Percentiles rank a stretch among this genome's conserved stretches.
phyloP scores from a whole-genome alignment of 1,140 invertebrate genomes.

The Copidosoma floridanum region DNA sequence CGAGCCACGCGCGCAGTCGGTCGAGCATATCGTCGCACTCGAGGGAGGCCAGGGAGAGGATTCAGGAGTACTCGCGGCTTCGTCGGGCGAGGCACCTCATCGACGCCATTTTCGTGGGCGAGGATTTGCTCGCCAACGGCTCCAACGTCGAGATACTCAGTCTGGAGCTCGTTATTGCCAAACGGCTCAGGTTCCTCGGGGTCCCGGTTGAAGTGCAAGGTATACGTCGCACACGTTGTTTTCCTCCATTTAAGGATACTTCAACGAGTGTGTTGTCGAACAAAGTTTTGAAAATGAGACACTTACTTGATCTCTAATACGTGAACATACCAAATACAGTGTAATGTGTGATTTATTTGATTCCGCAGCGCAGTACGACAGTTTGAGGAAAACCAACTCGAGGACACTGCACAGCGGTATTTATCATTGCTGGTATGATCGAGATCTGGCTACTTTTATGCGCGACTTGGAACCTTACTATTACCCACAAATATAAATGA shows the following conservation, averaged over 20 bases:
- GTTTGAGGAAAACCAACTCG: slow-evolving; percentile 6
- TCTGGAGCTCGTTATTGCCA: slow-evolving; percentile 63
- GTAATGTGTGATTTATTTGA: too few relatives aligned
- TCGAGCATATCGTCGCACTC: slow-evolving; percentile 35
- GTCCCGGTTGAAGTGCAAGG: slow-evolving; percentile 34
- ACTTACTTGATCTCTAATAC: too few relatives aligned
- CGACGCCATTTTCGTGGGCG: slow-evolving; percentile 62
- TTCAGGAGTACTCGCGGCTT: slow-evolving; percentile 46
- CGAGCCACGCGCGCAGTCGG: slow-evolving; percentile 28
- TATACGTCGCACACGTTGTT: too few relatives aligned
- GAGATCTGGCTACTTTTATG: too few relatives aligned
- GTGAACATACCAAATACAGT: too few relatives aligned
- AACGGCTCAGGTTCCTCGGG: slow-evolving; percentile 59
- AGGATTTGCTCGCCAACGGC: slow-evolving; percentile 64
- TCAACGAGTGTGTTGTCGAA: too few relatives aligned
- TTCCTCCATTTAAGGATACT: too few relatives aligned
- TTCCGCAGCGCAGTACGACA: slow-evolving; percentile 5
- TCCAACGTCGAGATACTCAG: slow-evolving; percentile 69
- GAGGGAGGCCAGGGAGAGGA: slow-evolving; percentile 44
- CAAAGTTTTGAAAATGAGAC: too few relatives aligned
- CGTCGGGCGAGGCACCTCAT: slow-evolving; percentile 45
- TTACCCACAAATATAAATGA: too few relatives aligned
- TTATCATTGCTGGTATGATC: slow-evolving; percentile 66
- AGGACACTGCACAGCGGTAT: slow-evolving; percentile 61
- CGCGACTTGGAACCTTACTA: too few relatives aligned